These are phyloP conservation scores for Lichenostomus cassidix DNA, from an alignment of 2,113 vertebrate genomes.

Conservation along the genomic window DNA sequence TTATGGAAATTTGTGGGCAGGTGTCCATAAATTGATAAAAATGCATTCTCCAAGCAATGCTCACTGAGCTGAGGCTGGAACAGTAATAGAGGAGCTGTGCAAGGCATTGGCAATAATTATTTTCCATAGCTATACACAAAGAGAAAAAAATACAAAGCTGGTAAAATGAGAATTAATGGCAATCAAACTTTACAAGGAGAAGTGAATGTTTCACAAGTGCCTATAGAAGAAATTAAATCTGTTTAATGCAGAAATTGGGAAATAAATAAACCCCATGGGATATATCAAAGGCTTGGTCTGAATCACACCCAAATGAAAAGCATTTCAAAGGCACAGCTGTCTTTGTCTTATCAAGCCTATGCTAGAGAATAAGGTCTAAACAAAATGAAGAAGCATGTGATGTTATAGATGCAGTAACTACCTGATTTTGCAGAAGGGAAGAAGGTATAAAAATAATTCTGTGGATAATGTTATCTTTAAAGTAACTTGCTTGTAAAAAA, in stretches of 20 bases:
- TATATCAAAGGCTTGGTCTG: background rate
- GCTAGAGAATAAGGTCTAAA: background rate
- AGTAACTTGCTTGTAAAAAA: background rate
- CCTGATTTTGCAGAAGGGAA: background rate
- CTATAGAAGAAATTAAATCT: background rate
- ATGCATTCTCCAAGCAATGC: background rate
- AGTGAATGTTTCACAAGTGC: background rate
- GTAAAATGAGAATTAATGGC: background rate
- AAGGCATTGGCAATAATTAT: background rate
- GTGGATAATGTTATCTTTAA: background rate
- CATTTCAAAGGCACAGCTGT: background rate
- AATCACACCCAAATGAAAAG: background rate
- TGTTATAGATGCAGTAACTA: background rate
- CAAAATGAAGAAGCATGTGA: background rate
- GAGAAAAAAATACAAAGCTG: background rate
- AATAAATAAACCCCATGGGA: too few relatives aligned
- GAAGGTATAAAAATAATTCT: background rate
- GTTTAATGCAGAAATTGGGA: background rate
- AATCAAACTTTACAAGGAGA: background rate
- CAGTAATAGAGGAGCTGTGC: background rate
- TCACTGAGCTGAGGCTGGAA: background rate
- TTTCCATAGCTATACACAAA: background rate
- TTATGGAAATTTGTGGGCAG: background rate
- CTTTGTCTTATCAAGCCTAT: background rate
- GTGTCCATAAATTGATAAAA: slow-evolving; percentile 21